Percentiles rank a stretch among this genome's conserved stretches.
Evolutionary conservation across 2,797 vertebrate species (phyloP).

Genomic region (Sitta carolinensis): DNA sequence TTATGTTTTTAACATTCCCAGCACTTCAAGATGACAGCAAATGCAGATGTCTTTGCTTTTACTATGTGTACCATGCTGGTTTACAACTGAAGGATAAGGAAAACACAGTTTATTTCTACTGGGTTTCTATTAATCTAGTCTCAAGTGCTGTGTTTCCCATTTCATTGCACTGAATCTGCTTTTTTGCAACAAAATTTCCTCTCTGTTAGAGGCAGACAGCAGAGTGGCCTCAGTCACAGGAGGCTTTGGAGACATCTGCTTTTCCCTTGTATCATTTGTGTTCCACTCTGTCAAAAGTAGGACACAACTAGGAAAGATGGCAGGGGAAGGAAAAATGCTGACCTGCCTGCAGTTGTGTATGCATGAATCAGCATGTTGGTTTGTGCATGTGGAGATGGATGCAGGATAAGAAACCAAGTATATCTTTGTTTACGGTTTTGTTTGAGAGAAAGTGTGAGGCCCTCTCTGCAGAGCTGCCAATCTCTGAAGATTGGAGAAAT

Average conservation of each 20-base stretch:
- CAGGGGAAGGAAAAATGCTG: neutral
- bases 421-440: neutral
- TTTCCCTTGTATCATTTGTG: neutral
- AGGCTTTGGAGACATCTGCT: neutral
- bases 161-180: neutral
- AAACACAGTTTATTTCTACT: neutral
- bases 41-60: neutral
- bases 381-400: neutral
- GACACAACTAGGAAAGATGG: neutral
- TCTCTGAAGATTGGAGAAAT: constrained; percentile 30
- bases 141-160: neutral
- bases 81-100: neutral
- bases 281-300: constrained; percentile 25
- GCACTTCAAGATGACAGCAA: neutral
- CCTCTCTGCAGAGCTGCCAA: constrained; percentile 46
- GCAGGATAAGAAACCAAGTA: neutral
- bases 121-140: neutral
- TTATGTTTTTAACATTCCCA: neutral
- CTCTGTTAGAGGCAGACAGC: neutral
- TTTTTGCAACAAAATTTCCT: neutral
- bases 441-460: neutral
- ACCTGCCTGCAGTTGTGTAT: neutral
- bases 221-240: neutral
- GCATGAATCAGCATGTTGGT: neutral
- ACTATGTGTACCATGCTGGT: neutral